Conservation (phyloP, 2,888 invertebrate species). For the Noctuana brunneofusca region DNA sequence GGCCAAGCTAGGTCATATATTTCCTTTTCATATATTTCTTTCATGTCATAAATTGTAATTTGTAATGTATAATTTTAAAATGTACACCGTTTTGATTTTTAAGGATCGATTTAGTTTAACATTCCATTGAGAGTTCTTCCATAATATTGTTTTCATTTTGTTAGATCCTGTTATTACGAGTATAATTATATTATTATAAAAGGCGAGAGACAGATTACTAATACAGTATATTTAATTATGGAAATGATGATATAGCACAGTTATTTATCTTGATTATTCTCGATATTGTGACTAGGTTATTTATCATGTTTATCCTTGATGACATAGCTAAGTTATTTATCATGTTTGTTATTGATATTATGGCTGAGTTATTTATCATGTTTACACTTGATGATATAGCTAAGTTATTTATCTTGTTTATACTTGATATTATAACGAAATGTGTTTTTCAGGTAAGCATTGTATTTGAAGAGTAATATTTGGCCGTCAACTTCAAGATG, state of each 20-base stretch:
- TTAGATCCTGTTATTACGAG: too few species aligned
- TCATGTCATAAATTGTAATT: too few species aligned
- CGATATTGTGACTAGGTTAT: neutral
- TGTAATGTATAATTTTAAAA: too few species aligned
- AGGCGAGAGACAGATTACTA: too few species aligned
- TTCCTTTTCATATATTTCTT: too few species aligned
- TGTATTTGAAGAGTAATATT: constrained; percentile 40
- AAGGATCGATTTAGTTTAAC: too few species aligned
- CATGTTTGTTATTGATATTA: constrained; percentile 16
- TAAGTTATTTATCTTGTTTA: constrained; percentile 26
- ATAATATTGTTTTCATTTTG: too few species aligned
- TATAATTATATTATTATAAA: too few species aligned
- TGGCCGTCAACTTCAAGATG: constrained; percentile 34
- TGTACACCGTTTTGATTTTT: too few species aligned
- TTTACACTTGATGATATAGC: constrained; percentile 30
- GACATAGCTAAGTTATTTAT: constrained; percentile 33
- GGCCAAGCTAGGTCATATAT: too few species aligned
- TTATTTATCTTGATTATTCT: constrained; percentile 4
- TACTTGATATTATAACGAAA: constrained; percentile 34
- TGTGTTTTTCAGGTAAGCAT: constrained; percentile 61
- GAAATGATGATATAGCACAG: neutral
- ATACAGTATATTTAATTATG: too few species aligned
- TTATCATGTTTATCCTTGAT: constrained; percentile 6
- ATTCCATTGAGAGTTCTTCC: too few species aligned
- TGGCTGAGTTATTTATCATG: constrained; percentile 31